Percentiles rank a stretch among this genome's conserved stretches.
phyloP scores from a whole-genome alignment of 2,113 vertebrate species.

The Benitochromis conjunctus region DNA sequence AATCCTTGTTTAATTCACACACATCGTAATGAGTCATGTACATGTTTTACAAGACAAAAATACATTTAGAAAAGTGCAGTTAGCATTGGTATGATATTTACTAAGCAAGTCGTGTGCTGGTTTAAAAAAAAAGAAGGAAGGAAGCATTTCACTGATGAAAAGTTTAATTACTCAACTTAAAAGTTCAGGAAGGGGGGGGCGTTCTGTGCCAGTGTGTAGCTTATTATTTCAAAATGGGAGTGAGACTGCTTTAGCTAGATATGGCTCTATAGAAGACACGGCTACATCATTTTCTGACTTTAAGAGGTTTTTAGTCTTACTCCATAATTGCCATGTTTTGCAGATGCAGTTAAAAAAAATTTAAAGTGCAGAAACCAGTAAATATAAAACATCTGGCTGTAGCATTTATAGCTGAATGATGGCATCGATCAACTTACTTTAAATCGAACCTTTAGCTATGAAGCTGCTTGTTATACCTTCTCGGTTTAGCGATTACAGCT shows the following conservation, averaged over 20 bases:
- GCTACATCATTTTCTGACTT: not conserved
- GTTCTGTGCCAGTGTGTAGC: not conserved
- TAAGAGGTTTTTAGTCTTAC: not conserved
- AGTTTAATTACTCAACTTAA: not conserved
- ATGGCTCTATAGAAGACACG: not conserved
- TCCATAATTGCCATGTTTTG: not conserved
- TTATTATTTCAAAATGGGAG: not conserved
- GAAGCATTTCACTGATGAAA: not conserved
- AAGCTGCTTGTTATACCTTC: not conserved
- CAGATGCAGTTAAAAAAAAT: not conserved
- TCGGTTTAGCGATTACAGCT: slow-evolving; percentile 13
- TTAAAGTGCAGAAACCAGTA: not conserved
- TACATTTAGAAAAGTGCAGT: not conserved
- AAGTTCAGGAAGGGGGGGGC: not conserved
- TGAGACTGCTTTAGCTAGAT: not conserved
- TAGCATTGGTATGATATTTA: not conserved
- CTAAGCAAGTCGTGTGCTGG: not conserved
- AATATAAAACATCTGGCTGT: not conserved
- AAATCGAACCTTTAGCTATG: not conserved
- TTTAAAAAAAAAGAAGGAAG: not conserved
- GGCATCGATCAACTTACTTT: not conserved
- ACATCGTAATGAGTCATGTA: not conserved
- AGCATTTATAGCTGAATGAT: not conserved
- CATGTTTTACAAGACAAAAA: not conserved
- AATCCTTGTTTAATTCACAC: not conserved